phyloP scores from a whole-genome alignment of 2,113 vertebrate genomes.

The Noturus placidus region DNA sequence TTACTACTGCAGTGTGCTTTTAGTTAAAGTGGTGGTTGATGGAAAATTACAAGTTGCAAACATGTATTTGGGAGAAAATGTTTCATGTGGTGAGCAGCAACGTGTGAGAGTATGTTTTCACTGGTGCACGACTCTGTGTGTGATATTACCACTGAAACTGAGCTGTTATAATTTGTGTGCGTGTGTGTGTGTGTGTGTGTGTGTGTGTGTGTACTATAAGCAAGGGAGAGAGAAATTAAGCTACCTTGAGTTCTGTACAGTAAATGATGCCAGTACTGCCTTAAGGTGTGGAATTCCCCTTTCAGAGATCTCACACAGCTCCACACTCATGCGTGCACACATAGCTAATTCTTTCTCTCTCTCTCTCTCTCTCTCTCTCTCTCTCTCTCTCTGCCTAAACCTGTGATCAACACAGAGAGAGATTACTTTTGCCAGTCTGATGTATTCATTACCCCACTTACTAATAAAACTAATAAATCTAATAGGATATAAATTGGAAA shows the following conservation, averaged over 20 bases:
- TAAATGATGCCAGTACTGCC: constrained; percentile 76
- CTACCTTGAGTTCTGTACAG: constrained; percentile 59
- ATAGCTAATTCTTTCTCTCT: background rate
- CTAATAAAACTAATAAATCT: background rate
- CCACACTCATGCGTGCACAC: background rate
- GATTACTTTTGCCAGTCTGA: background rate
- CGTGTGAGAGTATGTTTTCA: constrained; percentile 35
- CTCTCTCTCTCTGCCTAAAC: constrained; percentile 53
- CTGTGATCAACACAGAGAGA: constrained; percentile 57
- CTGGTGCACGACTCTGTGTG: background rate
- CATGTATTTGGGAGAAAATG: constrained; percentile 34
- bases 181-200: constrained; percentile 59
- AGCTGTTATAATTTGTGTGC: constrained; percentile 52
- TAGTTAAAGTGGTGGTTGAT: constrained; percentile 33
- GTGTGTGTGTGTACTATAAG: constrained; percentile 57
- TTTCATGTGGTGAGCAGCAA: constrained; percentile 45
- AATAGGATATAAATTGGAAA: background rate
- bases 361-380: constrained; percentile 35
- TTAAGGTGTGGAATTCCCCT: constrained; percentile 84
- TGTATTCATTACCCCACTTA: constrained; percentile 4
- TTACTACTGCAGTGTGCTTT: constrained; percentile 40
- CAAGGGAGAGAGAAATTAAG: constrained; percentile 40
- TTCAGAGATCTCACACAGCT: constrained; percentile 66
- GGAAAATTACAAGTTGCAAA: constrained; percentile 44
- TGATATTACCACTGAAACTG: constrained; percentile 38